phyloP scores from a whole-genome alignment of 1,140 invertebrate species.

The Drosophila parabipectinata region DNA sequence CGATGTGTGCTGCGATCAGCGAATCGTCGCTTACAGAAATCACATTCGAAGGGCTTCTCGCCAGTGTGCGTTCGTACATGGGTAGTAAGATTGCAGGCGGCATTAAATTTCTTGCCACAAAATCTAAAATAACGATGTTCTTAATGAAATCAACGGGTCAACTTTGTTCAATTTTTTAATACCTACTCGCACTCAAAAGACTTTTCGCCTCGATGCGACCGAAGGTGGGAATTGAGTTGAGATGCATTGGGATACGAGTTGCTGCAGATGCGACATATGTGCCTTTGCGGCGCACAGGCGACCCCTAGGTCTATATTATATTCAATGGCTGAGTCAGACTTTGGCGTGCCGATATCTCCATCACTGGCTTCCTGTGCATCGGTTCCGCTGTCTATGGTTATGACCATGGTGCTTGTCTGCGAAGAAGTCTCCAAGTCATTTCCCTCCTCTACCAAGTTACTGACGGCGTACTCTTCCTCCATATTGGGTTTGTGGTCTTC shows the following conservation, averaged over 20 bases:
- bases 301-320: conserved; percentile 36
- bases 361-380: background rate
- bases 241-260: conserved; percentile 46
- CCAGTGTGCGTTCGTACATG: conserved; percentile 80
- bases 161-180: background rate
- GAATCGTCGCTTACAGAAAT: conserved; percentile 64
- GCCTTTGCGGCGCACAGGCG: conserved; percentile 27
- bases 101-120: conserved; percentile 62
- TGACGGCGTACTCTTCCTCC: conserved; percentile 6
- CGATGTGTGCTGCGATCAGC: conserved; percentile 71
- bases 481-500: background rate
- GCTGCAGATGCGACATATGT: conserved; percentile 48
- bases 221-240: conserved; percentile 48
- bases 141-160: background rate
- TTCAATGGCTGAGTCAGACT: background rate
- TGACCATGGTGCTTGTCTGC: background rate
- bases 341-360: background rate
- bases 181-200: conserved; percentile 73
- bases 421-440: conserved; percentile 10
- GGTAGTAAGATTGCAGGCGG: conserved; percentile 65
- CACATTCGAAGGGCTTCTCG: conserved; percentile 72
- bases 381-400: background rate
- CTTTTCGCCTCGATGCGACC: conserved; percentile 48
- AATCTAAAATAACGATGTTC: conserved; percentile 41
- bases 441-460: background rate